A percentile compares a stretch with the other conserved stretches of the same genome.
These are phyloP conservation scores for Drymonia ruficornis DNA, from an alignment of 2,888 invertebrate species.

Conservation along the genomic window DNA sequence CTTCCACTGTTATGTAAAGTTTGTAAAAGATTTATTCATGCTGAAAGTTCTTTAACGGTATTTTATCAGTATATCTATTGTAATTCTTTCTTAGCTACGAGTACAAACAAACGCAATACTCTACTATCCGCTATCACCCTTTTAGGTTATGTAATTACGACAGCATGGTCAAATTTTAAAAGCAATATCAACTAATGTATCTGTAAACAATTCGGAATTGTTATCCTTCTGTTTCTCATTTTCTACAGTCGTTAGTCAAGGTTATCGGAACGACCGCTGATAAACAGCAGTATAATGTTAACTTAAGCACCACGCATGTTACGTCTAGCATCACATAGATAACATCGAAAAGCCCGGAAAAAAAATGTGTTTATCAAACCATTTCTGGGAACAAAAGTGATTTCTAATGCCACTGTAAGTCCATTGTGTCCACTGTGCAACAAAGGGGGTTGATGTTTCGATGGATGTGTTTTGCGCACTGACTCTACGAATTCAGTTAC, in stretches of 20 bases:
- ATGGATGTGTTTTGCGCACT: too few species aligned
- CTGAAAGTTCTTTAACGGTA: too few species aligned
- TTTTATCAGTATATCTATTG: too few species aligned
- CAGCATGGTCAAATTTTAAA: background rate
- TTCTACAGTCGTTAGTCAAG: background rate
- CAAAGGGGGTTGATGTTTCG: too few species aligned
- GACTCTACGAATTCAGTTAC: background rate
- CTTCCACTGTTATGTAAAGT: too few species aligned
- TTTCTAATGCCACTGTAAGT: too few species aligned
- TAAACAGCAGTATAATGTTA: slow-evolving; percentile 1
- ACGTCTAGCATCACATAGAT: background rate
- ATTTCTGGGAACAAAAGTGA: too few species aligned
- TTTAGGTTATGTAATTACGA: background rate
- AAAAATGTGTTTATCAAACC: too few species aligned
- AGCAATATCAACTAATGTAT: background rate
- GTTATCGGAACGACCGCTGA: slow-evolving; percentile 4
- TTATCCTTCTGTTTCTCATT: background rate
- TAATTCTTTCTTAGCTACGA: too few species aligned
- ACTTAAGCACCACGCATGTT: background rate
- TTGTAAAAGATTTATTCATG: too few species aligned
- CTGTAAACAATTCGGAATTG: background rate
- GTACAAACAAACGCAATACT: background rate
- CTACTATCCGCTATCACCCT: background rate
- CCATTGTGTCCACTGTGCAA: too few species aligned
- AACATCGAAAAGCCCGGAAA: background rate